Evolutionary conservation across 2,113 vertebrate species (phyloP), one percentile per base, ranked within the genome.

Genomic region (Dascyllus trimaculatus): DNA sequence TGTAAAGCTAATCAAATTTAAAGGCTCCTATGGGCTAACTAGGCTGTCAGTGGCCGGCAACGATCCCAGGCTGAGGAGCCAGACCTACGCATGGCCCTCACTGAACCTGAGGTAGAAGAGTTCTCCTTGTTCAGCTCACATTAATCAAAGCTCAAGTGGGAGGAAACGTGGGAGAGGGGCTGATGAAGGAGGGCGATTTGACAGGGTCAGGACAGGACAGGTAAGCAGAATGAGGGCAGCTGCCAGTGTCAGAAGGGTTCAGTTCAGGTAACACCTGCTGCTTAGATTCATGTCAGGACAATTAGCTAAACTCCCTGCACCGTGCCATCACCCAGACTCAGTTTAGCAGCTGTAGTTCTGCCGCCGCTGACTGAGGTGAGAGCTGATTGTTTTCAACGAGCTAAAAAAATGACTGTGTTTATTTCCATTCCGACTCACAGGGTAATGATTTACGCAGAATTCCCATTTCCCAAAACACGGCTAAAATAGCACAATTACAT

Each of bases 1-100:
- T 94, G 95, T 54, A 70, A 94, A 94, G 83, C 76, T 86, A 89
- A 94, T 95, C 83, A 90, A 71, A 88, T 68, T 86, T 81, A 66
- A 88, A 84, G 84, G 84, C 64, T 73, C 32, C 48, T 78, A 79
- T 73, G 72, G 80, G 84, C 72, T 80, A 82, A 89, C 52, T 71
- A 73, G 81, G 85, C 84, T 78, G 82, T 90, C 69, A 63, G 77
- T 11, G 62, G 65, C 40, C 58, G 26, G 82, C 75, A 63, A 11
- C 5, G 43, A 32, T 86, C 69, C 76, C 88, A 84, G 87, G 86
- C 84, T 88, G 69, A 76, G 38, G 51, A 82, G 62, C 59, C 84
- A 78, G 77, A 65, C 80, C 79, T 74, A 90, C 75, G 66, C 86
- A 64, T n/a, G 71, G 71, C 88, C 85, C 81, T 71, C 82, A 54